phyloP scores from a whole-genome alignment of 1,140 invertebrate species.

The Aphelenchoides besseyi region DNA sequence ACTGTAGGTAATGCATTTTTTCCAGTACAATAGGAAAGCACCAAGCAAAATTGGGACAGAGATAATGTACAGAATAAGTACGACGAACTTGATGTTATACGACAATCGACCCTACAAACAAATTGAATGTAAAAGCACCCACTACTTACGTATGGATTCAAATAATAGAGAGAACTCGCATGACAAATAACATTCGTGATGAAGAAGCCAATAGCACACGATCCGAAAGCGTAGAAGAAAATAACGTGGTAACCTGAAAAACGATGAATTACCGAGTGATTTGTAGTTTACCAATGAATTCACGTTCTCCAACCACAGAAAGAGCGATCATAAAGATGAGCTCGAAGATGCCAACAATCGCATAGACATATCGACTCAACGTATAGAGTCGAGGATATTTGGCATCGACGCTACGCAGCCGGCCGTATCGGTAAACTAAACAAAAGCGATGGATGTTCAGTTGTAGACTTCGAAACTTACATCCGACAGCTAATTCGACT shows the following conservation, averaged over 20 bases:
- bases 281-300: slow-evolving; percentile 44
- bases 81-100: slow-evolving; percentile 49
- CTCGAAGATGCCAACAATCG: slow-evolving; percentile 44
- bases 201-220: slow-evolving; percentile 53
- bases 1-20: slow-evolving; percentile 54
- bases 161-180: slow-evolving; percentile 51
- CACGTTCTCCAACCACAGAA: slow-evolving; percentile 55
- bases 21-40: slow-evolving; percentile 55
- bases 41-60: slow-evolving; percentile 52
- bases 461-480: slow-evolving; percentile 29
- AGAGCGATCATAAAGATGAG: slow-evolving; percentile 47
- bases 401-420: slow-evolving; percentile 43
- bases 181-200: slow-evolving; percentile 49
- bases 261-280: background rate
- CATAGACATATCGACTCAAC: slow-evolving; percentile 46
- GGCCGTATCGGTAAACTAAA: slow-evolving; percentile 48
- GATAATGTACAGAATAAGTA: slow-evolving; percentile 46
- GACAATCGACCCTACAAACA: slow-evolving; percentile 48
- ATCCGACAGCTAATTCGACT: slow-evolving; percentile 48
- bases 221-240: slow-evolving; percentile 57
- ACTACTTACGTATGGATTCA: slow-evolving; percentile 47
- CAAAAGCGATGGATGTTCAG: slow-evolving; percentile 7
- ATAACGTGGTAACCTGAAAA: slow-evolving; percentile 55
- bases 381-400: slow-evolving; percentile 50
- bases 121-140: slow-evolving; percentile 13